A percentile compares a stretch with the other conserved stretches of the same genome.
phyloP scores from a whole-genome alignment of 23 tunicate species.

The Clavelina lepadiformis region DNA sequence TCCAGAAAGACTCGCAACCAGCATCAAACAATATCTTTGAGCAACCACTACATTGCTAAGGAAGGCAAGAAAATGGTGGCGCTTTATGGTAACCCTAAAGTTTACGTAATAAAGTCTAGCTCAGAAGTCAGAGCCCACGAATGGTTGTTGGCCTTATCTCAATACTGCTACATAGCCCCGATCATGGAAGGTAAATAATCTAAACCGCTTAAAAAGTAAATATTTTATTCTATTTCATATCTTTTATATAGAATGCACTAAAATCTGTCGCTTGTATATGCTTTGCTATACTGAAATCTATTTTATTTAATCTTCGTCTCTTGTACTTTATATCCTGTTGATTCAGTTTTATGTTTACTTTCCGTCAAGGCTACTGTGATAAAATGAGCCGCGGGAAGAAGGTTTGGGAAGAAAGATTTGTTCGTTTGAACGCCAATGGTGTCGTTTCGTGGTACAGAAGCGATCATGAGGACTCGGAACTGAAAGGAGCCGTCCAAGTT shows the following conservation, averaged over 20 bases:
- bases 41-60: constrained; percentile 1
- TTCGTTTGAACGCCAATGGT: constrained; percentile 26
- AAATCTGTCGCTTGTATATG: too few species aligned
- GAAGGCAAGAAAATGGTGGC: constrained; percentile 9
- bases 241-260: not conserved
- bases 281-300: too few species aligned
- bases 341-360: too few species aligned
- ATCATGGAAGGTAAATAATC: constrained; percentile 31
- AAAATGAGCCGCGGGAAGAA: constrained; percentile 28
- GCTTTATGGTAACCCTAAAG: constrained; percentile 6
- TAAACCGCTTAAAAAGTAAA: too few species aligned
- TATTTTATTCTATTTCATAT: too few species aligned
- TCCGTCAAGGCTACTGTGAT: constrained; percentile 14
- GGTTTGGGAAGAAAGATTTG: constrained; percentile 23
- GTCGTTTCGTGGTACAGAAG: constrained; percentile 27
- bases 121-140: constrained; percentile 29
- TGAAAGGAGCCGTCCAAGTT: constrained; percentile 27
- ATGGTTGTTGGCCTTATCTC: constrained; percentile 37
- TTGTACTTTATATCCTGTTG: too few species aligned
- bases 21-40: constrained; percentile 5
- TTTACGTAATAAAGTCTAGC: not conserved
- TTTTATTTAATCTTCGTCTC: too few species aligned
- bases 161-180: constrained; percentile 46
- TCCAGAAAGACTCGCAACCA: not conserved
- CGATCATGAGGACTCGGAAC: constrained; percentile 33